Percentiles rank a stretch among this genome's conserved stretches.
Evolutionary conservation across 2,113 vertebrate species (phyloP).

Genomic region (Nannobrachium achirus): DNA sequence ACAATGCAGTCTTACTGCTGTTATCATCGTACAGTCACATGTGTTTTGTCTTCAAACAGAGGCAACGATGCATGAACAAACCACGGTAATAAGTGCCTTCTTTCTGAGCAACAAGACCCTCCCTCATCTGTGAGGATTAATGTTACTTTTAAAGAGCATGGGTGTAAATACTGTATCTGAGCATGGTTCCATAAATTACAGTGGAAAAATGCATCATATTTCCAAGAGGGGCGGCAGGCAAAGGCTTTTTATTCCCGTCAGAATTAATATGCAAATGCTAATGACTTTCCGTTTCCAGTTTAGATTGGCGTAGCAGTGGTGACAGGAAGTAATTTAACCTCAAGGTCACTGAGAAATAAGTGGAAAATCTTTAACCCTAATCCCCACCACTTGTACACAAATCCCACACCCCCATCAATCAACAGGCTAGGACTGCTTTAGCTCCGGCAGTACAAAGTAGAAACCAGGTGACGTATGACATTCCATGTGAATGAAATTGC

Average conservation of each 20-base stretch:
- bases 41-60: not conserved
- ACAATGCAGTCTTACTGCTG: not conserved
- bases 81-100: not conserved
- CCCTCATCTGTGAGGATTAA: not conserved
- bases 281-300: slow-evolving; percentile 18
- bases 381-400: slow-evolving; percentile 38
- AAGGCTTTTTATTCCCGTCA: not conserved
- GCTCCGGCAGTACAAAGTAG: slow-evolving; percentile 10
- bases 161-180: slow-evolving; percentile 3
- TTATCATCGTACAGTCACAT: not conserved
- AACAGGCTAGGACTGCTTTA: slow-evolving; percentile 33
- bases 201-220: not conserved
- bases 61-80: not conserved
- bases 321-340: slow-evolving; percentile 30
- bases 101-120: not conserved
- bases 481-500: not conserved
- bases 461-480: slow-evolving; percentile 22
- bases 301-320: slow-evolving; percentile 27
- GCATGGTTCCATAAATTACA: not conserved
- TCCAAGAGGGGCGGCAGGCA: slow-evolving; percentile 8
- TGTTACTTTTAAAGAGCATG: not conserved
- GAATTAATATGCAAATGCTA: slow-evolving; percentile 43
- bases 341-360: slow-evolving; percentile 54
- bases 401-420: slow-evolving; percentile 61
- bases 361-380: slow-evolving; percentile 69